Evolutionary conservation across 1,140 invertebrate species (phyloP), one percentile per base, ranked within the genome.

Genomic region (Hylyphantes graminicola): DNA sequence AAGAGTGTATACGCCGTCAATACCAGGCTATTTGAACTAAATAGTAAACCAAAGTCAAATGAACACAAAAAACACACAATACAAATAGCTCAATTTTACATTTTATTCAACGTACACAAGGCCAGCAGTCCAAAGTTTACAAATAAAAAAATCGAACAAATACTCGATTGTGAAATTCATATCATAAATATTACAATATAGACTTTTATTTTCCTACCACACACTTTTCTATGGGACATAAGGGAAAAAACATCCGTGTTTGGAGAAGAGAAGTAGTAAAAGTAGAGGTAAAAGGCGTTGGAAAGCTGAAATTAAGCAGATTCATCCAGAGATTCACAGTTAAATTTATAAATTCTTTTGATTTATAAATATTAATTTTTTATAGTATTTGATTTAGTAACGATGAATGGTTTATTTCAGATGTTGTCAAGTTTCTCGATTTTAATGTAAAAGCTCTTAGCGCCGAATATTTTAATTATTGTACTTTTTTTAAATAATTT

Each of bases 131-230:
- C 35, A 35, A 35, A 35, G 13, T 70, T 70, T 70, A 70, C 68
- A 70, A 70, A 70, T 8, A n/a, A 48, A 53, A n/a, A 70, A 17
- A 70, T 17, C 50, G 50, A 70, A 50, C 68, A 70, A 53, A 70
- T 53, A 70, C 68, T 70, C 68, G 68, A 70, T 17, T 70, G 68
- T 51, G 19, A 54, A 53, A 70, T 17, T 70, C 68, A 48, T 53
- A 15, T 70, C 51, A 70, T 70, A 70, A 70, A 70, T 70, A 70
- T 70, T 70, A 70, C 68, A 70, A 70, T 70, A 70, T 70, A 70
- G 48, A 53, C 54, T 13, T n/a, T n/a, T 12, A 53, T 70, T 50
- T 68, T 15, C 53, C 68, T 70, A 70, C 68, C 53, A 17, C 54
- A 70, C 5, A 35, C 35, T 35, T 35, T 35, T 35, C 35, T 35